Evolutionary conservation across 2,113 vertebrate species (phyloP).

Genomic region (Mungos mungo): DNA sequence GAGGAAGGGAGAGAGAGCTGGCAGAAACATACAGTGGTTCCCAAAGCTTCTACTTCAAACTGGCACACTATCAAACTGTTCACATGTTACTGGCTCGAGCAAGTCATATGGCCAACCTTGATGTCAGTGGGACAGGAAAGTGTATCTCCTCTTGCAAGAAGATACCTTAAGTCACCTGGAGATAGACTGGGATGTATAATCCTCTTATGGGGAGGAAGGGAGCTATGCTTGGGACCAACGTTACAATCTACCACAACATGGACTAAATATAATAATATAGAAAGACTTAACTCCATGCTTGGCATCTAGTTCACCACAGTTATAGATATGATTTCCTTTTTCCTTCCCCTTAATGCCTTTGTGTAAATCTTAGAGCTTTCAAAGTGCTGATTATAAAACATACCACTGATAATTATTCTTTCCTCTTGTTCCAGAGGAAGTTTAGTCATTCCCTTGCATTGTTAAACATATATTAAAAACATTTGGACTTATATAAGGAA

Average conservation of each 20-base stretch:
- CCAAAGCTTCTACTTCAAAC: background rate
- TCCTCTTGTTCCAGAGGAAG: background rate
- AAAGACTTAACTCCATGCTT: background rate
- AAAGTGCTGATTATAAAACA: background rate
- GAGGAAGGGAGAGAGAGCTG: background rate
- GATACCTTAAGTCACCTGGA: background rate
- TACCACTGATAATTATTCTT: background rate
- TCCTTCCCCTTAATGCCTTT: background rate
- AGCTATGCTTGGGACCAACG: background rate
- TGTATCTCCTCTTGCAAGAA: background rate
- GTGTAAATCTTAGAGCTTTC: background rate
- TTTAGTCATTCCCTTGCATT: background rate
- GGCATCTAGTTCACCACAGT: background rate
- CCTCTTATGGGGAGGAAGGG: background rate
- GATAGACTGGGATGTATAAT: background rate
- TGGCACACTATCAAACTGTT: background rate
- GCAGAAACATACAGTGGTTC: background rate
- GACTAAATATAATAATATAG: background rate
- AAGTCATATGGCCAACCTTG: background rate
- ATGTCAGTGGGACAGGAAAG: background rate
- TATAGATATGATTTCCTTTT: background rate
- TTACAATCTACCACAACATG: background rate
- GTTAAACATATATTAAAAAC: background rate
- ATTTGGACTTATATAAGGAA: background rate
- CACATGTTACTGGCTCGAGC: background rate